Evolutionary conservation across 2,888 invertebrate genomes (phyloP), one percentile per base, ranked within the genome.

Genomic region (Nebria brevicollis): DNA sequence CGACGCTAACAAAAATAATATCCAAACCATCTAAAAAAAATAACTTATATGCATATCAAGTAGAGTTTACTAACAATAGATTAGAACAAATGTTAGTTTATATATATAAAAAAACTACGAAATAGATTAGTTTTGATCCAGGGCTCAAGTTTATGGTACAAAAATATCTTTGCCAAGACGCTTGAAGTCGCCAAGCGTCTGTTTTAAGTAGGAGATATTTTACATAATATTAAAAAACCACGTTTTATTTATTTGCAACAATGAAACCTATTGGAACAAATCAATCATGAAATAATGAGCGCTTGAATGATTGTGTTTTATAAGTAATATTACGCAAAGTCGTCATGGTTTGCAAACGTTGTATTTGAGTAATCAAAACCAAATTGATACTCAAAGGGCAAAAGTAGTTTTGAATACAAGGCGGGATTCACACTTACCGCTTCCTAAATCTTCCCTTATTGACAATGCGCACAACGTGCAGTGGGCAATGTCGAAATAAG

Each of bases 401-500:
- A 65, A n/a, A 66, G n/a, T 66, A 10, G 7, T 15, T 66, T 66
- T 66, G 25, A n/a, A 7, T 11, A 66, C 13, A 66, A 8, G 15
- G n/a, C 66, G 34, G 4, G 34, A 34, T 34, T 34, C 34, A 82
- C 83, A 90, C 93, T 92, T 91, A 95, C 97, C 97, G 89, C 94
- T 91, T 86, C 97, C 97, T 87, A 98, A 92, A 91, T 99, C 98
- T 90, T 99, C 98, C 87, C 98, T 93, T 85, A 98, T 98, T 86
- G 96, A 95, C 86, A 98, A 91, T 87, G 98, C 97, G 91, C 97
- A 97, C 86, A 98, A 91, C 86, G 97, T 93, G 90, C 97, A 97
- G 91, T 99, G 98, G 85, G 98, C 98, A 87, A 98, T 95, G 90
- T 99, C 99, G 90, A 99, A 99, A 91, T 98, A 99, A 79, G 99